Base-by-base conservation (phyloP, 2,888 invertebrate genomes). In the Eupithecia tripunctaria region DNA sequence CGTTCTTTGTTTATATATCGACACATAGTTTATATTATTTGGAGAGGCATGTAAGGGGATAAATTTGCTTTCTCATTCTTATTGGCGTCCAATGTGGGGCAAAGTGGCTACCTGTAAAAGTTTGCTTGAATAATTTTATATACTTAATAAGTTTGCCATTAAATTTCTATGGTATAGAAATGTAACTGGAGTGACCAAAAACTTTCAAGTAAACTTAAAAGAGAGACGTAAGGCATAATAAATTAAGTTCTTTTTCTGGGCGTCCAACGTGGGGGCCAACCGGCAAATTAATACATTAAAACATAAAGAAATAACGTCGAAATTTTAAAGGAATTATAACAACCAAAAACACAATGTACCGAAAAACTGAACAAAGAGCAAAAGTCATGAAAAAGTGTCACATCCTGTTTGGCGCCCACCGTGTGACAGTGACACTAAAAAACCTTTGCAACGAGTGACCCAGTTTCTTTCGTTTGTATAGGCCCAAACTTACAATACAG, bases 361-460 rank as follows among this genome's bases (percentile, higher is more conserved):
- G 12, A 25, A 25, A 51, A 60, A 15, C 27, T 60, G 18, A 18
- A 27, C 29, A 18, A 29, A 29, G 60, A 18, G 29, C 29, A 60
- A 60, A 29, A 60, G 60, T 27, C 14, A 29, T 60, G 18, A 60
- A 60, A 60, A 60, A 60, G 2, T 60, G 15, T 29, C 29, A 60
- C 29, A 60, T 60, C 6, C 29, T 60, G 60, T 59, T 67, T 66
- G 66, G 66, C 62, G 21, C 59, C 68, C 29, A 41, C 38, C 56
- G 27, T 68, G 56, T 14, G 63, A 47, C 51, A 12, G 27, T 69
- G 36, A 29, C 56, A 56, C 21, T 25, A 56, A 56, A 25, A 56
- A 56, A 56, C 25, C 56, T 25, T 56, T 56, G 21, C 56, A 51
- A 51, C n/a, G 25, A 12, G 25, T 25, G 25, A 25, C 25, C 56